Conservation (phyloP, 2,888 invertebrate species). For the Scrobipalpa atriplicella region DNA sequence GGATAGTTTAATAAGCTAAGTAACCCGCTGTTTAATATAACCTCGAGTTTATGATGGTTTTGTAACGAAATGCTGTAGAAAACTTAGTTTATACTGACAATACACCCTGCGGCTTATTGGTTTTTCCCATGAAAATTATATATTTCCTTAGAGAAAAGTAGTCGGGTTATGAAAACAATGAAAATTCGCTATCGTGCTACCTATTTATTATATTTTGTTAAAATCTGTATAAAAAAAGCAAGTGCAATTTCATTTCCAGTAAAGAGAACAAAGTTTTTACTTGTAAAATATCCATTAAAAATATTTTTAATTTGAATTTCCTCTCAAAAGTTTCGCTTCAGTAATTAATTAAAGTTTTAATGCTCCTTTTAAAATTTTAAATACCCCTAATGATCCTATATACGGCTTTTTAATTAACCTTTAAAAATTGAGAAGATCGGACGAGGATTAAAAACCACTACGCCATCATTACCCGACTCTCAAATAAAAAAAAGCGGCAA, state of each 20-base stretch:
- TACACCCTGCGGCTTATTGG: no score
- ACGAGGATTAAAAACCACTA: slow-evolving; percentile 21
- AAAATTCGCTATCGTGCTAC: no score
- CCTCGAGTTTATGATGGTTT: slow-evolving; percentile 19
- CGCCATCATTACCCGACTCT: slow-evolving; percentile 5
- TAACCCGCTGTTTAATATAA: slow-evolving; percentile 28
- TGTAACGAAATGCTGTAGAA: not conserved
- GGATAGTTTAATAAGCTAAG: slow-evolving; percentile 39
- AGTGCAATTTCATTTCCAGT: no score
- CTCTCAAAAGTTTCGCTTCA: not conserved
- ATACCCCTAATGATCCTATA: not conserved
- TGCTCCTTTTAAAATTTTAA: not conserved
- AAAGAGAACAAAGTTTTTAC: no score
- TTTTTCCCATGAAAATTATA: no score
- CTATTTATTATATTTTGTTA: no score
- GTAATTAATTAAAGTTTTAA: not conserved
- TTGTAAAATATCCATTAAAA: not conserved
- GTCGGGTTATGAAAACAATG: no score
- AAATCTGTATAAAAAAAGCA: no score
- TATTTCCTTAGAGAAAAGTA: no score
- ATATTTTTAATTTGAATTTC: not conserved
- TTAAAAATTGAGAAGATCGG: not conserved
- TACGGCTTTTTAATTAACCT: slow-evolving; percentile 16
- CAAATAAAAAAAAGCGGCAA: slow-evolving; percentile 10
- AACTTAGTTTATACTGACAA: no score